Evolutionary conservation across 2,113 vertebrate species (phyloP), one percentile per base, ranked within the genome.

Genomic region (Tretioscincus oriximinensis): DNA sequence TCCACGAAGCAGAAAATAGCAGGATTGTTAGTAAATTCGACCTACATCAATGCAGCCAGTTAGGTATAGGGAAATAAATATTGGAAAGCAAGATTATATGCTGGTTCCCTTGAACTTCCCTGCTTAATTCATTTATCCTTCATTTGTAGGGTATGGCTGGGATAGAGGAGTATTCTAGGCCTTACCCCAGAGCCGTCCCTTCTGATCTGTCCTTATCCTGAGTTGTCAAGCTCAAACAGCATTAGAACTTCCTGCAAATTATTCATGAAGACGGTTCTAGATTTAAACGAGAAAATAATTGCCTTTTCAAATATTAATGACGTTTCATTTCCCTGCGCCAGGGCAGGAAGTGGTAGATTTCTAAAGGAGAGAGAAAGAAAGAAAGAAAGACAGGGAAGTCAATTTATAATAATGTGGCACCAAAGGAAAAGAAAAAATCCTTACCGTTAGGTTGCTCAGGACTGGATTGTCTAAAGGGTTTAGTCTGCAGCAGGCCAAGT

Each of bases 291-390:
- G 90, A 95, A 94, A 95, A 95, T 95, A 95, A 95, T 94, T 93
- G 94, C 91, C 92, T 94, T 87, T 89, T 95, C 92, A 95, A 95
- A 95, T 96, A 95, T 95, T 95, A 93, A 95, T 95, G 91, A 86
- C 82, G 85, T 91, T 89, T 92, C 90, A 86, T 94, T 93, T 93
- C 92, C 90, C 88, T 85, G 79, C 87, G 87, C 87, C 87, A 64
- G 81, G 68, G 89, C 88, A 91, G 85, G 73, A 29, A 83, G 86
- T 87, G 64, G 85, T 87, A 74, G 83, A 83, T 92, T 89, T 90
- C 88, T 90, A 86, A 73, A 28, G n/a, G 67, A 83, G 63, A 69
- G 70, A 54, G 84, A n/a, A 64, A 87, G 45, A 22, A 20, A 64
- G 26, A 26, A 28, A 51, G 45, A 49, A 79, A 24, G 28, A 82